phyloP scores from a whole-genome alignment of 2,113 vertebrate genomes.

The Himantopus leucocephalus region DNA sequence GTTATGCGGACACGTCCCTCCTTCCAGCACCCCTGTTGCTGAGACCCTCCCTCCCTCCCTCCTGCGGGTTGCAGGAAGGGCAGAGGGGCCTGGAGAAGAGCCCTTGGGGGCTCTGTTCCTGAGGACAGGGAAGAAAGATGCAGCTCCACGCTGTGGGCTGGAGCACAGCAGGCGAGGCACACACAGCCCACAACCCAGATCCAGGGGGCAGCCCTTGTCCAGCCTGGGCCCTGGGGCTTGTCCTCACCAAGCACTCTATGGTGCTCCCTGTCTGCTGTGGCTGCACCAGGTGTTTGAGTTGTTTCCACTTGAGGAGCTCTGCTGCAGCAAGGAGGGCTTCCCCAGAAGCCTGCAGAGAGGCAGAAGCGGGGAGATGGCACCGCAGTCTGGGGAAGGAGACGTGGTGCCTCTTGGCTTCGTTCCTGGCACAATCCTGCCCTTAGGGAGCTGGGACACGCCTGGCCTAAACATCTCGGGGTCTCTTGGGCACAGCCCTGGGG shows the following conservation, averaged over 20 bases:
- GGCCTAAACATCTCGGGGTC: neutral
- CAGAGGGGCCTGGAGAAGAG: neutral
- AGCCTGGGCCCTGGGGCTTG: neutral
- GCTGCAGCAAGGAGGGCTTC: neutral
- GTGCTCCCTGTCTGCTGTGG: neutral
- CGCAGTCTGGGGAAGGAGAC: neutral
- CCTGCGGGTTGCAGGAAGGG: no score
- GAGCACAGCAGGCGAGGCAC: neutral
- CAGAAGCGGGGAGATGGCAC: neutral
- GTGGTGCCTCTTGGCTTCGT: neutral
- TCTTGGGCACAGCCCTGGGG: neutral
- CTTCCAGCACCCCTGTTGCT: neutral
- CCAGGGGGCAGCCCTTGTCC: neutral
- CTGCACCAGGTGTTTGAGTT: neutral
- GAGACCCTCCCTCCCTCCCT: no score
- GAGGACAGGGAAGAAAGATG: neutral
- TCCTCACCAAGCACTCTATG: neutral
- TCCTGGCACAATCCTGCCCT: neutral
- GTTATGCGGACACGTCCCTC: neutral
- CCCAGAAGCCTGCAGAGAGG: neutral
- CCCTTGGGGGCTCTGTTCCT: neutral
- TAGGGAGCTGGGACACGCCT: neutral
- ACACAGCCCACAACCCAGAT: neutral
- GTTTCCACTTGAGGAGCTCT: neutral
- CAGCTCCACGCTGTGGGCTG: neutral